phyloP scores from a whole-genome alignment of 2,888 invertebrate species.

The Eilema griseolum region DNA sequence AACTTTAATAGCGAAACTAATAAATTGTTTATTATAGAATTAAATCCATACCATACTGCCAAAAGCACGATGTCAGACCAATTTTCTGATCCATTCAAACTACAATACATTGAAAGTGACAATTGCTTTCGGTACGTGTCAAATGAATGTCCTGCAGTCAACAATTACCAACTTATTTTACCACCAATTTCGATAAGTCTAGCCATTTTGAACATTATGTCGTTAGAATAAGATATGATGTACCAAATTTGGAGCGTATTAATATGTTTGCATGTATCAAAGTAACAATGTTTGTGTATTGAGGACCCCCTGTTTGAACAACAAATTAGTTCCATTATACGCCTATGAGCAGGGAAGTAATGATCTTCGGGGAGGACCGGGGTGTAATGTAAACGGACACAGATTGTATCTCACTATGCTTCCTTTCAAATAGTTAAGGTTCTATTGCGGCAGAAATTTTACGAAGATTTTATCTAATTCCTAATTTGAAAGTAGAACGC shows the following conservation, averaged over 20 bases:
- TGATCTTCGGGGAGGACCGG: constrained; percentile 58
- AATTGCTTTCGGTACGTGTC: constrained; percentile 79
- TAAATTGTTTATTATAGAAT: constrained; percentile 49
- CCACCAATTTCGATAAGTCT: constrained; percentile 13
- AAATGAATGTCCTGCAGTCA: constrained; percentile 77
- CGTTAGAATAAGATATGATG: constrained; percentile 1
- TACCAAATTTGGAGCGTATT: background rate
- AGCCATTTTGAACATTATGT: constrained; percentile 45
- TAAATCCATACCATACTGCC: constrained; percentile 66
- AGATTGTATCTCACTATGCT: constrained; percentile 28
- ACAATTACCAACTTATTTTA: constrained; percentile 50
- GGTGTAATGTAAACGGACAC: constrained; percentile 46
- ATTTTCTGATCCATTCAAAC: constrained; percentile 60
- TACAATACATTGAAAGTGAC: constrained; percentile 66
- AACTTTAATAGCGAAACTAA: constrained; percentile 18
- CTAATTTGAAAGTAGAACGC: constrained; percentile 15
- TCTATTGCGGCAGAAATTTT: background rate
- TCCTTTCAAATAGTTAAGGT: constrained; percentile 21
- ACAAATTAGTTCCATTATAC: constrained; percentile 86
- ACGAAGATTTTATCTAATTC: constrained; percentile 14
- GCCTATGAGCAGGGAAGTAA: constrained; percentile 78
- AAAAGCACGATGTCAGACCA: constrained; percentile 72
- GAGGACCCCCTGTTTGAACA: constrained; percentile 82
- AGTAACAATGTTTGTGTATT: constrained; percentile 75
- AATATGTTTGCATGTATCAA: constrained; percentile 46